phyloP scores from a whole-genome alignment of 1,140 invertebrate species.

The Vollenhovia emeryi region DNA sequence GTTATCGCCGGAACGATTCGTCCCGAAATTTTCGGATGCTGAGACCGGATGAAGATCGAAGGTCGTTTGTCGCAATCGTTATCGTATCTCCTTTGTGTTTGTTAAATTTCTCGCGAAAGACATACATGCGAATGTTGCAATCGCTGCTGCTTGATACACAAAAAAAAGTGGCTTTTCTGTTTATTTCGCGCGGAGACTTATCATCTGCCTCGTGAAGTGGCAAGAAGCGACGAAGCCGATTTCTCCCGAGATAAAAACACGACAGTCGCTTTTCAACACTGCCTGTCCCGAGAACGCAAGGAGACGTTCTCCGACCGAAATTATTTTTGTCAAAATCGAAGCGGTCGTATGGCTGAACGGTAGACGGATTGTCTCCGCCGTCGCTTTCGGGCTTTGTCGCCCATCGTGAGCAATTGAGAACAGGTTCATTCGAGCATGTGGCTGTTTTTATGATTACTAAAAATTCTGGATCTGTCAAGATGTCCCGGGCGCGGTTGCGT shows the following conservation, averaged over 20 bases:
- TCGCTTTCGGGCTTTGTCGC: constrained; percentile 18
- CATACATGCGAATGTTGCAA: neutral
- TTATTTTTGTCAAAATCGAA: constrained; percentile 21
- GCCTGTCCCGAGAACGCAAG: constrained; percentile 12
- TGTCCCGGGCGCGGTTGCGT: constrained; percentile 82
- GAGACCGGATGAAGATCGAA: constrained; percentile 33
- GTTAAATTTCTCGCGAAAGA: constrained; percentile 63
- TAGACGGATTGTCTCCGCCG: constrained; percentile 59
- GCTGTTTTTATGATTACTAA: constrained; percentile 81
- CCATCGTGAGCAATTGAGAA: constrained; percentile 50
- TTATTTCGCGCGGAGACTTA: neutral
- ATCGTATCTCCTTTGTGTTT: constrained; percentile 69
- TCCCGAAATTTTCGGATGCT: neutral
- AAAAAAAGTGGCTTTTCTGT: neutral
- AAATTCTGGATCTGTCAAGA: constrained; percentile 85
- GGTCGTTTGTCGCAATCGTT: constrained; percentile 22
- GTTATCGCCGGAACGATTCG: constrained; percentile 49
- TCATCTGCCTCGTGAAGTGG: neutral
- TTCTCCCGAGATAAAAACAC: neutral
- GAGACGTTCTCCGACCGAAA: neutral
- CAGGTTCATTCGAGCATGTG: constrained; percentile 15
- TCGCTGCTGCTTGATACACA: neutral
- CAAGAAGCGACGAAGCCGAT: neutral
- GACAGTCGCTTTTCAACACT: constrained; percentile 13
- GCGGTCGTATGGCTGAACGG: constrained; percentile 23